phyloP scores from a whole-genome alignment of 1,140 invertebrate genomes.

The Drosophila busckii region DNA sequence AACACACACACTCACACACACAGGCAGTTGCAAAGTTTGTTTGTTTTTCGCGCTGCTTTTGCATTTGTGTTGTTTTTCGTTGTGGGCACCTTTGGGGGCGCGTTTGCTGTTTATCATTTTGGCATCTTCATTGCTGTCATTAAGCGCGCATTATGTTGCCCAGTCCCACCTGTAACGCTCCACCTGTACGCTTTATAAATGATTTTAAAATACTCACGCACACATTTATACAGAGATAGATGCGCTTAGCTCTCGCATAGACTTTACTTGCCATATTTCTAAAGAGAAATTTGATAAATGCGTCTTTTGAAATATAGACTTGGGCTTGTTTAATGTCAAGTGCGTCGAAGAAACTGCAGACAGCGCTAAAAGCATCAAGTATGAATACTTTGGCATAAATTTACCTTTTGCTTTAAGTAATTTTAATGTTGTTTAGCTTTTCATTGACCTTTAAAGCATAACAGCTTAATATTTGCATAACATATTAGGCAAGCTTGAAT shows the following conservation, averaged over 20 bases:
- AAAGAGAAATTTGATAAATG: constrained; percentile 71
- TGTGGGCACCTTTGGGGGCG: constrained; percentile 30
- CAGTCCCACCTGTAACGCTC: constrained; percentile 7
- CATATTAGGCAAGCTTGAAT: no score
- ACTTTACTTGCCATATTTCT: constrained; percentile 31
- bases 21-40: constrained; percentile 50
- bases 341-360: constrained; percentile 53
- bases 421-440: constrained; percentile 32
- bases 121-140: constrained; percentile 74
- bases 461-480: background rate
- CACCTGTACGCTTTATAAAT: constrained; percentile 51
- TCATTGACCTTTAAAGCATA: no score
- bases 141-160: constrained; percentile 60
- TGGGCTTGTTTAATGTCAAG: constrained; percentile 71
- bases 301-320: no score
- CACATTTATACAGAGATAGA: constrained; percentile 10
- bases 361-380: constrained; percentile 3
- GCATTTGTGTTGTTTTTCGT: constrained; percentile 35
- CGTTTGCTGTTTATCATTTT: constrained; percentile 69
- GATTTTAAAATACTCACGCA: constrained; percentile 48
- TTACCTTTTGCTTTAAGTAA: constrained; percentile 54
- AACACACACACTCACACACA: constrained; percentile 61
- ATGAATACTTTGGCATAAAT: constrained; percentile 1
- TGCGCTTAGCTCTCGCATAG: no score
- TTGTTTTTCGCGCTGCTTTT: constrained; percentile 34